Evolutionary conservation across 2,888 invertebrate species (phyloP), one percentile per base, ranked within the genome.

Genomic region (Elmis aenea): DNA sequence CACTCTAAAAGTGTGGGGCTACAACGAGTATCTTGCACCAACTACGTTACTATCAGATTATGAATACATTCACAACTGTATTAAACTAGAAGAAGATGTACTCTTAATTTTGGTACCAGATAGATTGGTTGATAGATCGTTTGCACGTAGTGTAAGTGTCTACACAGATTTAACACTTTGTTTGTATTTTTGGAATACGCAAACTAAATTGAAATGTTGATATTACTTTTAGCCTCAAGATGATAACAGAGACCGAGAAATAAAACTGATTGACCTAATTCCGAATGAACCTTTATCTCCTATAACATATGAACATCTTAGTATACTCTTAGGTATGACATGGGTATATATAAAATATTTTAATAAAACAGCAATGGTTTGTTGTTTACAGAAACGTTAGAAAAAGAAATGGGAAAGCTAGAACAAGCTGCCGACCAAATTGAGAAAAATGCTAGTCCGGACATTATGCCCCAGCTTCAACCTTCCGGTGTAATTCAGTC

Each of bases 51-150:
- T 96, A 16, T 83, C 85, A 42, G 91, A 93, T 62, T 89, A 94
- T 64, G 91, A 92, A 64, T 94, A 94, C 62, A 85, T 95, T 34
- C 91, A 95, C 56, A 84, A 85, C 55, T 94, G 95, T 64, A 84
- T 94, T 38, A 93, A 95, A 59, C 68, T 94, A 57, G 94, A 95
- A 62, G 82, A 85, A 59, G 94, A 94, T 66, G 86, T 93, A 2
- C 72, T 77, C 20, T 64, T 88, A 42, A 80, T 76, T 30, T 62
- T 83, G 1, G 76, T 78, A 42, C 75, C 79, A 22, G 84, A 85
- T 50, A 72, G 73, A 16, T 76, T 80, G 46, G 76, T 79, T 34
- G 78, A 84, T 44, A 76, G 77, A 57, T 78, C 81, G 0, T 79
- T 87, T 50, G 83, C 86, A 0, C 73, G 94, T 60, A 86, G 86